Conservation (phyloP, 2,797 vertebrate genomes). For the Sebastes trivittatus region DNA sequence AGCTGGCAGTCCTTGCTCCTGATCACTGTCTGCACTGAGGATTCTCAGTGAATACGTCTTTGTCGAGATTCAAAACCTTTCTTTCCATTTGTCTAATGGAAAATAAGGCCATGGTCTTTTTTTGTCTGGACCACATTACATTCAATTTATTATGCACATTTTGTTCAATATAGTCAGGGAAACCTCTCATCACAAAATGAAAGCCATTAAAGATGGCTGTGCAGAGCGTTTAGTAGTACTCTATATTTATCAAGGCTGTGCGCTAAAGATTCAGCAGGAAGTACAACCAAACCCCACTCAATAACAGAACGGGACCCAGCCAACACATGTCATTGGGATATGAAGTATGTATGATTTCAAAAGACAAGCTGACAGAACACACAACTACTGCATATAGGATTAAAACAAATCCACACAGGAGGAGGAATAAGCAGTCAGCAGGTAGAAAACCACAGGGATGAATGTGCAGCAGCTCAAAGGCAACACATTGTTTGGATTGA, state of each 20-base stretch:
- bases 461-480: not conserved
- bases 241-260: not conserved
- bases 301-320: not conserved
- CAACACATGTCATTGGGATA: not conserved
- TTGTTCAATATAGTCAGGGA: not conserved
- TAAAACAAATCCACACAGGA: not conserved
- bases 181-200: not conserved
- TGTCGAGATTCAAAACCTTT: not conserved
- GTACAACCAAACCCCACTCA: not conserved
- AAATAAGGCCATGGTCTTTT: not conserved
- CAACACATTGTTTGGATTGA: not conserved
- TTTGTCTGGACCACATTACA: not conserved
- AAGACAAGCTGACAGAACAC: not conserved
- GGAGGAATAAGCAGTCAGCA: not conserved
- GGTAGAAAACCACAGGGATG: not conserved
- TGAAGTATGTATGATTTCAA: not conserved
- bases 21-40: not conserved
- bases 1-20: not conserved
- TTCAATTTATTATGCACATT: not conserved
- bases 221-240: not conserved
- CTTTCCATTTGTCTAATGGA: not conserved
- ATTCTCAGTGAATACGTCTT: not conserved
- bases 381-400: not conserved
- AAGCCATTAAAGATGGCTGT: not conserved
- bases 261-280: not conserved